Conservation (phyloP, 2,888 invertebrate genomes). For the Vanessa cardui region DNA sequence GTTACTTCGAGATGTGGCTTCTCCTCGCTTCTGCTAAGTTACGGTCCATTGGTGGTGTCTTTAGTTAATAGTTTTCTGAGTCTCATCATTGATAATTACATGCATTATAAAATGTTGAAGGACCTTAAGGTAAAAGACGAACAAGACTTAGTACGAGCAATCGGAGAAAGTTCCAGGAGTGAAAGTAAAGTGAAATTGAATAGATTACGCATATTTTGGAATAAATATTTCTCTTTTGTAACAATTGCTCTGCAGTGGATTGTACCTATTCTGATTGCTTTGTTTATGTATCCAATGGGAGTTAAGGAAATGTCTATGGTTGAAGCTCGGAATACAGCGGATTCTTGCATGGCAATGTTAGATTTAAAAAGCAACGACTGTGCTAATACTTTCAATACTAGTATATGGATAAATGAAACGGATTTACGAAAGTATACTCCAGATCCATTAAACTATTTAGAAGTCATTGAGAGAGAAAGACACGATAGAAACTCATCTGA, state of each 20-base stretch:
- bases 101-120: slow-evolving; percentile 67
- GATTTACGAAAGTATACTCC: slow-evolving; percentile 54
- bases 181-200: slow-evolving; percentile 40
- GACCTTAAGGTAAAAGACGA: slow-evolving; percentile 58
- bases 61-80: slow-evolving; percentile 73
- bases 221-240: slow-evolving; percentile 62
- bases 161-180: slow-evolving; percentile 44
- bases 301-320: slow-evolving; percentile 55
- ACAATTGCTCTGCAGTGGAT: slow-evolving; percentile 68
- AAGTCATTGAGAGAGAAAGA: slow-evolving; percentile 52
- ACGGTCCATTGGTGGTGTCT: slow-evolving; percentile 69
- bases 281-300: slow-evolving; percentile 68
- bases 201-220: slow-evolving; percentile 50
- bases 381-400: slow-evolving; percentile 42
- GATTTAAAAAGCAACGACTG: slow-evolving; percentile 59
- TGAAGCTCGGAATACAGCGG: slow-evolving; percentile 49
- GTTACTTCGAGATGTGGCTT: slow-evolving; percentile 55
- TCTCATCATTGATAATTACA: slow-evolving; percentile 70
- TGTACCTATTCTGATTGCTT: slow-evolving; percentile 60
- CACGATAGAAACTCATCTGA: slow-evolving; percentile 46
- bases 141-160: slow-evolving; percentile 56
- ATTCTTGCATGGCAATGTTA: slow-evolving; percentile 64
- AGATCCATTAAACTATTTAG: slow-evolving; percentile 54
- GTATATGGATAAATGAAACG: slow-evolving; percentile 39
- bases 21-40: slow-evolving; percentile 59